phyloP scores from a whole-genome alignment of 2,113 vertebrate species.

The Centrocercus urophasianus region DNA sequence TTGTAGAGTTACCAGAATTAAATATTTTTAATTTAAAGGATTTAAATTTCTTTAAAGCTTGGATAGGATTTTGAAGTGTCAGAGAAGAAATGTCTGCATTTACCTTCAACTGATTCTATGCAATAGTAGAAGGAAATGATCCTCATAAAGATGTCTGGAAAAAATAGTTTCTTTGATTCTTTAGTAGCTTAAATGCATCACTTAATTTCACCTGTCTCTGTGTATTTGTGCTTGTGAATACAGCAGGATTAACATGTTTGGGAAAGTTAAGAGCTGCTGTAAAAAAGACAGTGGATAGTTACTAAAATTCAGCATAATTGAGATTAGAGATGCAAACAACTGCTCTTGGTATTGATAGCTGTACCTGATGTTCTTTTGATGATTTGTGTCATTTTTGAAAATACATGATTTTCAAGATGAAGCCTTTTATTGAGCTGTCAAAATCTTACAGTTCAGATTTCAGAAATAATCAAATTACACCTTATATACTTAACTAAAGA shows the following conservation, averaged over 20 bases:
- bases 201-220: background rate
- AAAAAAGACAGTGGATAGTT: background rate
- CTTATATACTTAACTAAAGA: slow-evolving; percentile 64
- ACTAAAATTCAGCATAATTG: background rate
- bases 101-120: background rate
- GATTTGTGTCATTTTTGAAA: background rate
- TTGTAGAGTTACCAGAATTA: background rate
- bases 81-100: background rate
- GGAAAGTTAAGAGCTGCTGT: background rate
- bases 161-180: background rate
- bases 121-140: background rate
- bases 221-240: background rate
- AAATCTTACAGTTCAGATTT: slow-evolving; percentile 56
- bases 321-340: background rate
- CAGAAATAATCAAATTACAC: slow-evolving; percentile 71
- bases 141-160: background rate
- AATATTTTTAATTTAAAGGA: background rate
- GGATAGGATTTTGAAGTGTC: background rate
- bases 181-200: background rate
- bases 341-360: background rate
- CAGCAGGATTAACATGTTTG: background rate
- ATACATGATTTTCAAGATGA: slow-evolving; percentile 18
- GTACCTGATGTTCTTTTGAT: background rate
- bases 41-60: background rate
- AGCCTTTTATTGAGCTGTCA: slow-evolving; percentile 32